These are phyloP conservation scores for Chaetodon auriga DNA, from an alignment of 2,113 vertebrate genomes.

Conservation along the genomic window DNA sequence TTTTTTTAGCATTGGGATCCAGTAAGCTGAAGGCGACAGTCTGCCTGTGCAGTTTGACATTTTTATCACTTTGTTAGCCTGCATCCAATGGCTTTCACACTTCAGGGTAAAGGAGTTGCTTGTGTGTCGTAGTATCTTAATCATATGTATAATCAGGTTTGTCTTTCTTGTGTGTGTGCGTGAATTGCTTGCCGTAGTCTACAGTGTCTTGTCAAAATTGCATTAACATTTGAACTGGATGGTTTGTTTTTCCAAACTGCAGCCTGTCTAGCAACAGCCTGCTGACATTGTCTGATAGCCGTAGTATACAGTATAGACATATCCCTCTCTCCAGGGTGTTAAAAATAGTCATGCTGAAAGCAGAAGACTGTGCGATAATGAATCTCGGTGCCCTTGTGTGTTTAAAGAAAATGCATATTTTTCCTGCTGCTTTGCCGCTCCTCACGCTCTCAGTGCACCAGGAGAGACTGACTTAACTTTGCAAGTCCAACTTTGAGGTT, in stretches of 20 bases:
- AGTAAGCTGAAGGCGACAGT: neutral
- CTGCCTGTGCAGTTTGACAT: constrained; percentile 11
- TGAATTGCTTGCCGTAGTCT: neutral
- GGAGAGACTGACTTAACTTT: constrained; percentile 26
- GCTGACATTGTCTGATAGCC: constrained; percentile 29
- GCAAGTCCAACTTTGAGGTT: constrained; percentile 45
- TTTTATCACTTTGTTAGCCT: constrained; percentile 21
- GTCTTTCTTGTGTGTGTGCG: neutral
- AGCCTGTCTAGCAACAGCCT: constrained; percentile 23
- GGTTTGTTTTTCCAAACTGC: constrained; percentile 18
- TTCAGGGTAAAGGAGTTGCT: neutral
- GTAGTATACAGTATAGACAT: constrained; percentile 7
- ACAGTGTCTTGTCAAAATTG: neutral
- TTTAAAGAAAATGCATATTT: constrained; percentile 7
- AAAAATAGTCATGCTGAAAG: constrained; percentile 36
- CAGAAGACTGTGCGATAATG: constrained; percentile 38
- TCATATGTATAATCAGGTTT: neutral
- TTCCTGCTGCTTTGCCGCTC: neutral
- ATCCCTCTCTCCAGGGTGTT: constrained; percentile 25
- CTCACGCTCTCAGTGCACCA: neutral
- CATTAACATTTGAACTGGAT: constrained; percentile 12
- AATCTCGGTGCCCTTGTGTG: constrained; percentile 17
- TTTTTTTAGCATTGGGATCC: constrained; percentile 12
- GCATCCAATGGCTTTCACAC: neutral
- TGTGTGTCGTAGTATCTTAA: neutral